Evolutionary conservation across 2,797 vertebrate genomes (phyloP).

Genomic region (Phaenicophaeus curvirostris): DNA sequence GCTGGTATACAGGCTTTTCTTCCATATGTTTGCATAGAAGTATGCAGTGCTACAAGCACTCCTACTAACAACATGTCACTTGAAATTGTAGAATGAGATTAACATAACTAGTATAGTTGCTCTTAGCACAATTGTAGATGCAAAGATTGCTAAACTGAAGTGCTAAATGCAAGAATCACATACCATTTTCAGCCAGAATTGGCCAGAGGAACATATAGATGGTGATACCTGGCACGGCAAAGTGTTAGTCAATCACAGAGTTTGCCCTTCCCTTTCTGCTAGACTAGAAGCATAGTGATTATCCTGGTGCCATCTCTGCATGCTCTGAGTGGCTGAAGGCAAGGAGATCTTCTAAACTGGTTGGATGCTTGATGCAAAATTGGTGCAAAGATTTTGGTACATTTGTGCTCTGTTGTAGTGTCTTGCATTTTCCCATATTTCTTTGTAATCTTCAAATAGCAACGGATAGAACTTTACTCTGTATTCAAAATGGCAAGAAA

Average conservation of each 20-base stretch:
- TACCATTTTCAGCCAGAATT: not conserved
- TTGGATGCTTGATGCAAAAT: not conserved
- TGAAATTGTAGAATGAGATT: constrained; percentile 34
- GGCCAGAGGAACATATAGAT: not conserved
- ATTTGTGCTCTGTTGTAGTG: not conserved
- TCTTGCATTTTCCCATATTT: rapidly evolving
- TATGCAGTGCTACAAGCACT: not conserved
- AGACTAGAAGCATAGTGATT: not conserved
- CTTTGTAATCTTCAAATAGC: not conserved
- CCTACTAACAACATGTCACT: not conserved
- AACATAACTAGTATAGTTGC: not conserved
- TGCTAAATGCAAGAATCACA: not conserved
- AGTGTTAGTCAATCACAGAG: not conserved
- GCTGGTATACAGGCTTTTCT: not conserved
- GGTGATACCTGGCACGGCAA: not conserved
- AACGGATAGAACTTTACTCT: not conserved
- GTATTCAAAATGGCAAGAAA: not conserved
- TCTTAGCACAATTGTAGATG: not conserved
- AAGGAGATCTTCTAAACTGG: not conserved
- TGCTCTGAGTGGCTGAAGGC: not conserved
- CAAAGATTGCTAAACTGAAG: not conserved
- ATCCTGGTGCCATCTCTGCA: not conserved
- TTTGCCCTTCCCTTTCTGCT: not conserved
- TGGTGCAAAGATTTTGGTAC: not conserved
- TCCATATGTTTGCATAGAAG: constrained; percentile 9